Percentiles rank a stretch among this genome's conserved stretches.
Conservation (phyloP, 1,140 invertebrate genomes). For the fruit fly (Drosophila melanogaster) region DNA sequence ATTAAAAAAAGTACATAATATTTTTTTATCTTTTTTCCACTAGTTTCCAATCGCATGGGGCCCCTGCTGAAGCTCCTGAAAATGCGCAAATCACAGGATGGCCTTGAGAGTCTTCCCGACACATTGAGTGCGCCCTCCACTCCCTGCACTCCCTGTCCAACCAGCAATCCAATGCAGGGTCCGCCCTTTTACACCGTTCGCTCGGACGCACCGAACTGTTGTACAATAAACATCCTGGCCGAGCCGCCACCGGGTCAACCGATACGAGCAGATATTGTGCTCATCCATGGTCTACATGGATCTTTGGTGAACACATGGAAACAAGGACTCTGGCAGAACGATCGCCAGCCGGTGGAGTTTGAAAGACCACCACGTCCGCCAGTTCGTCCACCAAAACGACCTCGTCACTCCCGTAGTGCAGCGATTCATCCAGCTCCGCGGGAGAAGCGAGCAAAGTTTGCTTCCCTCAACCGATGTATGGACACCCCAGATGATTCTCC, state of each 20-base stretch:
- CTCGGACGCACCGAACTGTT: slow-evolving; percentile 68
- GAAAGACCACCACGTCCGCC: slow-evolving; percentile 77
- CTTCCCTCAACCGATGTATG: slow-evolving; percentile 30
- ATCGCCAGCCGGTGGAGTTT: slow-evolving; percentile 79
- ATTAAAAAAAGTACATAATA: too few relatives aligned
- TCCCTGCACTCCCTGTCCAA: slow-evolving; percentile 42
- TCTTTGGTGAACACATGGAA: slow-evolving; percentile 87
- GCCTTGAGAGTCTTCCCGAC: slow-evolving; percentile 76
- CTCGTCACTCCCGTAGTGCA: slow-evolving; percentile 72
- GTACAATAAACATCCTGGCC: slow-evolving; percentile 84
- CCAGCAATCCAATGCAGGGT: slow-evolving; percentile 37
- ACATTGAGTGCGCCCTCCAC: slow-evolving; percentile 50
- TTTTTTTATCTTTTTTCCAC: not conserved
- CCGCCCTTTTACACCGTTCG: slow-evolving; percentile 51
- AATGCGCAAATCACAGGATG: slow-evolving; percentile 75
- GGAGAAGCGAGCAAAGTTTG: slow-evolving; percentile 72
- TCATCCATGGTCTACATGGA: slow-evolving; percentile 87
- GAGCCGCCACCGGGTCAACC: slow-evolving; percentile 78
- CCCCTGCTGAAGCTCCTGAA: slow-evolving; percentile 80
- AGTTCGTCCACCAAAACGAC: slow-evolving; percentile 76
- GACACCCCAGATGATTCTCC: slow-evolving; percentile 24
- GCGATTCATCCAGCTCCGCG: slow-evolving; percentile 66
- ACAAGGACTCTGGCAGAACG: slow-evolving; percentile 85
- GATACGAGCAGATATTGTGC: slow-evolving; percentile 86
- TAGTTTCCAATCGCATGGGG: slow-evolving; percentile 82